These are phyloP conservation scores for Halocynthia roretzi DNA, from an alignment of 23 tunicate species.

Conservation along the genomic window DNA sequence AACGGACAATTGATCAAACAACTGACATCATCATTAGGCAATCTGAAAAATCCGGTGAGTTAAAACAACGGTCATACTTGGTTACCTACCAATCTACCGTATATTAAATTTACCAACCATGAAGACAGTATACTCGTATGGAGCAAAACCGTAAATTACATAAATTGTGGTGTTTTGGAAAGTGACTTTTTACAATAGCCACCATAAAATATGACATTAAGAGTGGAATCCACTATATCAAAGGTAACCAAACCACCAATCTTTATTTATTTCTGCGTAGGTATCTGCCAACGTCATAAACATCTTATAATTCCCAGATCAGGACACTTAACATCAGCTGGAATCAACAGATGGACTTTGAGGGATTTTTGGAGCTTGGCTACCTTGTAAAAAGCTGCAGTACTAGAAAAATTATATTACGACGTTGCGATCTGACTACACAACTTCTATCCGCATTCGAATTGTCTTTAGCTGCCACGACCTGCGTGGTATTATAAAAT, in stretches of 20 bases:
- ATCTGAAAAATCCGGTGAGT: not conserved
- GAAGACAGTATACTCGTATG: no score
- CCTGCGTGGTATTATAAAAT: not conserved
- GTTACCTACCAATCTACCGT: no score
- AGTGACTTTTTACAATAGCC: no score
- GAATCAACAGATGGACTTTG: conserved; percentile 6
- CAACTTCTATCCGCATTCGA: not conserved
- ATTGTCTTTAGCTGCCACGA: not conserved
- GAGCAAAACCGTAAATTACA: no score
- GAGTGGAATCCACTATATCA: not conserved
- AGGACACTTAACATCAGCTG: not conserved
- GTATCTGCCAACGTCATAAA: not conserved
- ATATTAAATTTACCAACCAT: not conserved
- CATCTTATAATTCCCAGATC: not conserved
- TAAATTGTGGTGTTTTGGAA: no score
- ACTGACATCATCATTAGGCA: not conserved
- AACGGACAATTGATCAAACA: not conserved
- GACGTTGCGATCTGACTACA: not conserved
- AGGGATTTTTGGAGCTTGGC: not conserved
- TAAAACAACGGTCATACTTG: not conserved
- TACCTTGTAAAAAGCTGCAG: not conserved
- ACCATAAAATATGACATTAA: no score
- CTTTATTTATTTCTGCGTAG: not conserved
- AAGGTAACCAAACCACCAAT: not conserved
- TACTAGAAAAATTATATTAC: not conserved